Percentiles rank a stretch among this genome's conserved stretches.
phyloP scores from a whole-genome alignment of 2,888 invertebrate species.

The Mellilla xanthometata region DNA sequence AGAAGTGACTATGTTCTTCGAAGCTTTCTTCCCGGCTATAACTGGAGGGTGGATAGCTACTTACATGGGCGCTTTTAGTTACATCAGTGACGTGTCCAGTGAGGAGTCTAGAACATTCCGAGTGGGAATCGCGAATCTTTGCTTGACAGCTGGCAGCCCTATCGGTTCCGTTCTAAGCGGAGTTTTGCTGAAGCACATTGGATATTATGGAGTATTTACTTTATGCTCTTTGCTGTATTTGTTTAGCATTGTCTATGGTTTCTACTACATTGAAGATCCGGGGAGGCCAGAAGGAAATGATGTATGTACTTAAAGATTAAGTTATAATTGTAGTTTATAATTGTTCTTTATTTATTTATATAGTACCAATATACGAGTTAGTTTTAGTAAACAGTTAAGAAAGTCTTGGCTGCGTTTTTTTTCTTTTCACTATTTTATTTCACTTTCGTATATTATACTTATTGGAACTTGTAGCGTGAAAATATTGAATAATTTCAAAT shows the following conservation, averaged over 20 bases:
- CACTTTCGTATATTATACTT: too few species aligned
- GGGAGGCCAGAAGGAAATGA: slow-evolving; percentile 44
- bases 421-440: too few species aligned
- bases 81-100: slow-evolving; percentile 82
- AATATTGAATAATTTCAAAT: too few species aligned
- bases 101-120: slow-evolving; percentile 81
- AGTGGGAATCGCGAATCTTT: slow-evolving; percentile 80
- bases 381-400: too few species aligned
- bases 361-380: too few species aligned
- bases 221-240: slow-evolving; percentile 64
- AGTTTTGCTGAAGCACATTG: slow-evolving; percentile 60
- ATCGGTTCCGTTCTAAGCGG: slow-evolving; percentile 71
- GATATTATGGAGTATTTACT: slow-evolving; percentile 78
- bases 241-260: slow-evolving; percentile 69
- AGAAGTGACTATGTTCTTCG: slow-evolving; percentile 75
- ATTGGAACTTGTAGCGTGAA: too few species aligned
- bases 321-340: not conserved
- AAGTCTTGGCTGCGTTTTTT: too few species aligned
- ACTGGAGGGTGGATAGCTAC: slow-evolving; percentile 81
- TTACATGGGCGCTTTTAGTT: slow-evolving; percentile 83
- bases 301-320: slow-evolving; percentile 35
- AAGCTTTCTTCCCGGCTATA: slow-evolving; percentile 76
- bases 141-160: slow-evolving; percentile 65
- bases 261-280: slow-evolving; percentile 64
- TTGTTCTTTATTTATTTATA: too few species aligned